These are phyloP conservation scores for Xenopus borealis DNA, from an alignment of 2,113 vertebrate genomes.

Conservation along the genomic window DNA sequence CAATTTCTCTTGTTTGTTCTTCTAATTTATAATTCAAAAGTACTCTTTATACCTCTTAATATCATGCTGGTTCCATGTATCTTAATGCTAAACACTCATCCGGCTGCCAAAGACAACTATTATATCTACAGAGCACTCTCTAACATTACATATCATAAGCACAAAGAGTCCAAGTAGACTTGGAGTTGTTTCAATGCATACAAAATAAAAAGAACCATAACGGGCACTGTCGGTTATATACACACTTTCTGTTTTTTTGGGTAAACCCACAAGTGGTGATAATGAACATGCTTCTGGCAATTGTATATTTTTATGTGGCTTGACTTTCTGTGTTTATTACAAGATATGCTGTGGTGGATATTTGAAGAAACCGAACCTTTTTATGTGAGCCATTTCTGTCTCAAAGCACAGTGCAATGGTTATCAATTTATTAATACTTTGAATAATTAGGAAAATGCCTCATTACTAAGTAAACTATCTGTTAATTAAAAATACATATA, in stretches of 20 bases:
- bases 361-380: too few relatives aligned
- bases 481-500: too few relatives aligned
- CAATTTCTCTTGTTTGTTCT: too few relatives aligned
- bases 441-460: too few relatives aligned
- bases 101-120: slow-evolving; percentile 36
- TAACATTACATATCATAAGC: slow-evolving; percentile 36
- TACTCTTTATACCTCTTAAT: not conserved
- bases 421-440: too few relatives aligned
- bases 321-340: slow-evolving; percentile 18
- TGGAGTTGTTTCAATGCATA: slow-evolving; percentile 39
- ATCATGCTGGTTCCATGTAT: slow-evolving; percentile 19
- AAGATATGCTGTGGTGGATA: not conserved
- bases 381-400: too few relatives aligned
- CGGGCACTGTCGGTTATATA: slow-evolving; percentile 28
- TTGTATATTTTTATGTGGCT: slow-evolving; percentile 37
- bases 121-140: slow-evolving; percentile 36
- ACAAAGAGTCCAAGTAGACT: slow-evolving; percentile 30
- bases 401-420: too few relatives aligned
- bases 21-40: too few relatives aligned
- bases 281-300: slow-evolving; percentile 3
- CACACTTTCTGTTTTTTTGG: slow-evolving; percentile 4
- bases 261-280: slow-evolving; percentile 8
- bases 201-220: slow-evolving; percentile 36
- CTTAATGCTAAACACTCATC: slow-evolving; percentile 18
- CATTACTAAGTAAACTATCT: too few relatives aligned